phyloP scores from a whole-genome alignment of 2,113 vertebrate species.

The Merops nubicus region DNA sequence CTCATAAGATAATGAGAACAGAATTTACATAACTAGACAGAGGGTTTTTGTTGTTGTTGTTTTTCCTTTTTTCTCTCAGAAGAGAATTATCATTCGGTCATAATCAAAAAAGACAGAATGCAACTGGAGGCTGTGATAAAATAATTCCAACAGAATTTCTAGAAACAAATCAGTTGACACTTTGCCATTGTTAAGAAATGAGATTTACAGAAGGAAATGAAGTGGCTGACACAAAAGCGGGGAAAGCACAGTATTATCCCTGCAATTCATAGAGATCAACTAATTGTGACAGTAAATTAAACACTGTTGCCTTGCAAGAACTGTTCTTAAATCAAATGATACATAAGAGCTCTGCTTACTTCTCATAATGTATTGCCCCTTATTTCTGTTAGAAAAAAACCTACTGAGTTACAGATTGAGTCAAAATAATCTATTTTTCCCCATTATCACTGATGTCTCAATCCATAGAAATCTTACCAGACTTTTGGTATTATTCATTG shows the following conservation, averaged over 20 bases:
- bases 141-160: not conserved
- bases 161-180: not conserved
- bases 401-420: not conserved
- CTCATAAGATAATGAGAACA: not conserved
- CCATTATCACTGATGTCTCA: not conserved
- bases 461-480: not conserved
- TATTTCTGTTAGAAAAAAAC: not conserved
- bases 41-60: not conserved
- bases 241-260: not conserved
- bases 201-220: not conserved
- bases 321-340: not conserved
- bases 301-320: not conserved
- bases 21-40: not conserved
- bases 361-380: not conserved
- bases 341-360: not conserved
- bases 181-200: not conserved
- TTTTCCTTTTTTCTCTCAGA: not conserved
- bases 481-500: not conserved
- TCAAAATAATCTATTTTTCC: not conserved
- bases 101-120: not conserved
- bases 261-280: not conserved
- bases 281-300: conserved; percentile 26
- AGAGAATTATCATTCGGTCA: not conserved
- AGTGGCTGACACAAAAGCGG: not conserved
- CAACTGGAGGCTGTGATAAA: not conserved